A percentile compares a stretch with the other conserved stretches of the same genome.
Evolutionary conservation across 2,888 invertebrate genomes (phyloP).

Genomic region (Microctonus hyperodae): DNA sequence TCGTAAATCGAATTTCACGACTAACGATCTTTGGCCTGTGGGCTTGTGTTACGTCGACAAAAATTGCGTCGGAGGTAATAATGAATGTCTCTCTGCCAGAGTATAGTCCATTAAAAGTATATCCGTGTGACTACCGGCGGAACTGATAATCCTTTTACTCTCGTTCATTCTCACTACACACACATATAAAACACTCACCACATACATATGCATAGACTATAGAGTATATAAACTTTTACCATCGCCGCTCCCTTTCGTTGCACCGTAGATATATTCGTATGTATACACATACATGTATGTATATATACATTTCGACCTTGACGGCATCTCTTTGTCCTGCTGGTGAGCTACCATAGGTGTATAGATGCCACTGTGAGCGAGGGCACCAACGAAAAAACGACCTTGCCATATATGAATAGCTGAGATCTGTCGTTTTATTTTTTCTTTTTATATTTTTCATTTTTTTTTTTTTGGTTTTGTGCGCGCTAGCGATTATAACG

Average conservation of each 20-base stretch:
- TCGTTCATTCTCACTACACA: slow-evolving; percentile 3
- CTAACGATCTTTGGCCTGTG: slow-evolving; percentile 28
- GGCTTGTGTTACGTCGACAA: slow-evolving; percentile 1
- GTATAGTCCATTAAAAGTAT: slow-evolving; percentile 36
- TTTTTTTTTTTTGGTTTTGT: neutral
- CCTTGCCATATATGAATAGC: neutral
- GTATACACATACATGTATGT: neutral
- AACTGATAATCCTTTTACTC: slow-evolving; percentile 31
- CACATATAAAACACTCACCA: neutral
- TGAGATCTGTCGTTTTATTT: neutral
- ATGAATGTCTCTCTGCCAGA: slow-evolving; percentile 20
- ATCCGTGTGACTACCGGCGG: slow-evolving; percentile 27
- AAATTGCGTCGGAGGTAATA: slow-evolving; percentile 33
- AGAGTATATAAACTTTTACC: too few relatives aligned
- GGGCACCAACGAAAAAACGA: neutral
- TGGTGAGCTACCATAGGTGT: neutral
- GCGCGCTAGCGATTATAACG: slow-evolving; percentile 33
- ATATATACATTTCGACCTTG: neutral
- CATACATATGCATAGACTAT: too few relatives aligned
- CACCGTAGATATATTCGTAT: neutral
- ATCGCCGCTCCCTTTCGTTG: too few relatives aligned
- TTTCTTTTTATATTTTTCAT: neutral
- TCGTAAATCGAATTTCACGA: slow-evolving; percentile 34
- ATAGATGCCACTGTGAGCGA: neutral
- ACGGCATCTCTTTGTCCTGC: slow-evolving; percentile 3